Conservation (phyloP, 1,140 invertebrate genomes). For the Nautilus pompilius region DNA sequence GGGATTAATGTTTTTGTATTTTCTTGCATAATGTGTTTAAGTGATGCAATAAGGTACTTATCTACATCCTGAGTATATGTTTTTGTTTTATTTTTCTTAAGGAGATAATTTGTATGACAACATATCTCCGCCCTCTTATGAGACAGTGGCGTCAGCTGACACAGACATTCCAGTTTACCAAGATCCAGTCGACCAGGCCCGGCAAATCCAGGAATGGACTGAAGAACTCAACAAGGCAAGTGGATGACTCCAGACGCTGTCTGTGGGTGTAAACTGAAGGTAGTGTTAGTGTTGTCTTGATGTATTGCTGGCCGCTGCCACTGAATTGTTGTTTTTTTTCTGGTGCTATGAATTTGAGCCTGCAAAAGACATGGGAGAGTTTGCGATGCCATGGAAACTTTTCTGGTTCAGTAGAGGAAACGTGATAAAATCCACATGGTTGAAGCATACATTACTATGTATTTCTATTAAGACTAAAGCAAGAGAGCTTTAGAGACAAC, state of each 20-base stretch:
- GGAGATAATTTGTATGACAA: slow-evolving; percentile 29
- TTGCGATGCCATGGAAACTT: not conserved
- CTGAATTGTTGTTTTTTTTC: not conserved
- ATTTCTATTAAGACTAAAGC: too few species aligned
- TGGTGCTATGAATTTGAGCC: not conserved
- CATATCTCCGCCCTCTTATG: slow-evolving; percentile 23
- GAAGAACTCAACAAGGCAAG: slow-evolving; percentile 57
- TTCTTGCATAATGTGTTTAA: too few species aligned
- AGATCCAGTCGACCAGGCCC: slow-evolving; percentile 15
- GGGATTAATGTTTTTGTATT: too few species aligned
- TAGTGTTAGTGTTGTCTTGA: not conserved
- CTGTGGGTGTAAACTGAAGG: slow-evolving; percentile 6
- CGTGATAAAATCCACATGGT: too few species aligned
- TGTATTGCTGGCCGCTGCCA: not conserved
- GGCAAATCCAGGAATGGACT: slow-evolving; percentile 66
- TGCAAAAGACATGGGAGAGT: not conserved
- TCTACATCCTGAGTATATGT: too few species aligned
- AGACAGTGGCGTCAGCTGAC: slow-evolving; percentile 10
- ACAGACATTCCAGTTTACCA: slow-evolving; percentile 6
- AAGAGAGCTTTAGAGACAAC: too few species aligned
- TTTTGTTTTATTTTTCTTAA: slow-evolving; percentile 14
- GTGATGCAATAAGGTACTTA: too few species aligned
- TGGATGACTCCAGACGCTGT: too few species aligned
- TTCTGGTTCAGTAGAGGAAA: not conserved
- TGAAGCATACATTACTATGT: too few species aligned